Percentiles rank a stretch among this genome's conserved stretches.
These are phyloP conservation scores for Stegana nigrithorax DNA, from an alignment of 2,888 invertebrate genomes.

Conservation along the genomic window DNA sequence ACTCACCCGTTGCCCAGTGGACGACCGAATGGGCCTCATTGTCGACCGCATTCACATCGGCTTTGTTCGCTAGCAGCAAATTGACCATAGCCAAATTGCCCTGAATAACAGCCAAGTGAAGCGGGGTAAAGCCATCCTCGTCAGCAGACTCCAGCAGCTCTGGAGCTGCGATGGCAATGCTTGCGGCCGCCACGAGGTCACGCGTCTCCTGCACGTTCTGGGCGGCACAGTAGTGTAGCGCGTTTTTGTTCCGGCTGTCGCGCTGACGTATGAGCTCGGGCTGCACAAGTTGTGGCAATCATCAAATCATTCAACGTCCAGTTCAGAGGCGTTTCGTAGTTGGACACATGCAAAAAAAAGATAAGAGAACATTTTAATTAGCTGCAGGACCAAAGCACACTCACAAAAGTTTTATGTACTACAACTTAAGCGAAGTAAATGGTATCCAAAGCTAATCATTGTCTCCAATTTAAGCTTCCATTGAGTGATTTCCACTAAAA, in stretches of 20 bases:
- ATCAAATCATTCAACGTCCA: not conserved
- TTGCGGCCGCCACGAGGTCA: slow-evolving; percentile 74
- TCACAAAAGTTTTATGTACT: no score
- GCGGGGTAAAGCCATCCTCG: slow-evolving; percentile 93
- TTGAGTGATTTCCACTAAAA: no score
- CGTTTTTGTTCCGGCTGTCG: slow-evolving; percentile 86
- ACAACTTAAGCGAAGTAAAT: no score
- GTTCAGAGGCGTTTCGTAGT: not conserved
- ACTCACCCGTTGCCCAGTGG: slow-evolving; percentile 96
- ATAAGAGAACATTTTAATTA: not conserved
- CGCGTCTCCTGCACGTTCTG: slow-evolving; percentile 59
- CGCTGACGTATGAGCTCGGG: slow-evolving; percentile 76
- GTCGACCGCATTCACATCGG: slow-evolving; percentile 90
- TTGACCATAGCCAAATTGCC: slow-evolving; percentile 89
- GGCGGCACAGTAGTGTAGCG: slow-evolving; percentile 90
- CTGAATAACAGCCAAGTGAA: slow-evolving; percentile 95
- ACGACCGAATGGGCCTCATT: slow-evolving; percentile 95
- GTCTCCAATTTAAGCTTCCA: no score
- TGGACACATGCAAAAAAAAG: not conserved
- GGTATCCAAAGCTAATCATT: no score
- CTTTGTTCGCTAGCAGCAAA: slow-evolving; percentile 86
- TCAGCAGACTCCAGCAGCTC: slow-evolving; percentile 86
- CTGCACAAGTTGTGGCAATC: no score
- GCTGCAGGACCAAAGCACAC: no score
- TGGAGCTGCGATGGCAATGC: slow-evolving; percentile 89